Percentiles rank a stretch among this genome's conserved stretches.
These are phyloP conservation scores for Oryzias dopingdopingensis DNA, from an alignment of 2,797 vertebrate genomes.

Conservation along the genomic window DNA sequence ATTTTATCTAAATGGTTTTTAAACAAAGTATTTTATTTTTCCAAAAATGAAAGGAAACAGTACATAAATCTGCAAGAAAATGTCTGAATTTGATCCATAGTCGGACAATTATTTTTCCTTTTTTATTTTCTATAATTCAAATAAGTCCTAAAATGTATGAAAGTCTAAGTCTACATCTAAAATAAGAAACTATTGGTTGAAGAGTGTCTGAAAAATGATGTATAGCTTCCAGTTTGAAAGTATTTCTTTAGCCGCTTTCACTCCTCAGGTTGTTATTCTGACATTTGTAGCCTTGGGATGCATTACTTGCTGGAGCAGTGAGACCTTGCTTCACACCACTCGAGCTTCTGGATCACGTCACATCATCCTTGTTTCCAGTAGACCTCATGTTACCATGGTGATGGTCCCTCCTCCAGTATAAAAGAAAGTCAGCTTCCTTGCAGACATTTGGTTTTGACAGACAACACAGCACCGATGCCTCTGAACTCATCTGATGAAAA, in stretches of 20 bases:
- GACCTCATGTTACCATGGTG: slow-evolving; percentile 37
- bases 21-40: no score
- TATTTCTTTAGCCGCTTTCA: no score
- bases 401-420: slow-evolving; percentile 22
- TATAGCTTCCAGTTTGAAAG: no score
- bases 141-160: no score
- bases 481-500: slow-evolving; percentile 31
- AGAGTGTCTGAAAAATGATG: neutral
- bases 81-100: no score
- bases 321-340: neutral
- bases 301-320: neutral
- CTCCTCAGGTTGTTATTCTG: neutral
- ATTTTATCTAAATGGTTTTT: no score
- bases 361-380: neutral
- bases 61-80: no score
- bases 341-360: neutral
- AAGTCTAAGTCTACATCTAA: no score
- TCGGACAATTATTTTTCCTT: no score
- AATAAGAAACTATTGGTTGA: neutral
- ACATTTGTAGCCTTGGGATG: neutral
- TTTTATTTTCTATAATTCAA: no score
- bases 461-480: slow-evolving; percentile 28
- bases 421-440: slow-evolving; percentile 15
- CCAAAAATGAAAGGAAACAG: no score
- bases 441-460: neutral